Evolutionary conservation across 2,888 invertebrate species (phyloP), one percentile per base, ranked within the genome.

Genomic region (Clivina fossor): DNA sequence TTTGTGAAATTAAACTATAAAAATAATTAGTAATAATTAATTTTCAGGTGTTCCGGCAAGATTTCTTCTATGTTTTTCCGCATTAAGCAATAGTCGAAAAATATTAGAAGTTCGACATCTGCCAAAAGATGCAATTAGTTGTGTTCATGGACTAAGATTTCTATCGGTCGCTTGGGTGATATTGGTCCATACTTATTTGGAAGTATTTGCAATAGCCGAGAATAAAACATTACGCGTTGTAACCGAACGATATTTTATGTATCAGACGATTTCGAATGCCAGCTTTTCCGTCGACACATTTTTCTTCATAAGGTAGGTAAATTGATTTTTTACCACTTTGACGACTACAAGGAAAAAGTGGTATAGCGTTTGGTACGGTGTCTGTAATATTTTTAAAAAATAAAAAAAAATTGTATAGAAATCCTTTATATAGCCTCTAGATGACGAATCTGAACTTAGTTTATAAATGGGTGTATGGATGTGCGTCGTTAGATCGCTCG

Each of bases 261-360:
- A 88, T 72, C 90, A 91, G 71, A 85, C 89, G 1, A 84, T 91
- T 56, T 87, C 89, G 56, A 91, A 91, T 71, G 91, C 90, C 1
- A 88, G 89, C 4, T 90, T 88, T 69, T 89, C 90, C 41, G 91
- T 91, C 35, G 91, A 91, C 67, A 88, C 89, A 3, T 91, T 91
- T 75, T 91, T 90, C 76, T 90, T 89, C 65, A 88, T 91, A 62
- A 89, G 90, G 86, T 90, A 65, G 60, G 33, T 44, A 19, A 33
- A 53, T 46, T 32, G 18, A 19, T 18, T 30, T 28, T 40, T 51
- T 51, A 43, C 35, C 19, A 18, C 16, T 18, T 4, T 53, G 51
- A 11, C 16, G 7, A n/a, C 7, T 15, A n/a, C n/a, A n/a, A n/a
- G n/a, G n/a, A n/a, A n/a, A n/a, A n/a, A n/a, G n/a, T n/a, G n/a